These are phyloP conservation scores for Drosophila emarginata DNA, from an alignment of 2,888 invertebrate genomes.

Conservation along the genomic window DNA sequence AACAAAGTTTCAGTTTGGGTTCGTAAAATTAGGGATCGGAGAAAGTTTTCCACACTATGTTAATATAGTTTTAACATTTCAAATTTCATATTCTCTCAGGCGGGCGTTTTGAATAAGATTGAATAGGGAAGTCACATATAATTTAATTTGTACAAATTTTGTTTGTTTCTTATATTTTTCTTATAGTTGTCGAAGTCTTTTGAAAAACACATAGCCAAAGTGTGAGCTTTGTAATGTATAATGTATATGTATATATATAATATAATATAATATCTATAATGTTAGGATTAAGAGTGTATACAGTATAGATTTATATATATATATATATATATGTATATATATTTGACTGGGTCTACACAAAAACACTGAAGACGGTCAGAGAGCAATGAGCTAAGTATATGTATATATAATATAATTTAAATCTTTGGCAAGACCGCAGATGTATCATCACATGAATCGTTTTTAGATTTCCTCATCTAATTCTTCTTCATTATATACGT, in stretches of 20 bases:
- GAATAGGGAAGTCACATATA: not conserved
- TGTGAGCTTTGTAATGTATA: conserved; percentile 34
- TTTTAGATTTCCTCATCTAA: conserved; percentile 44
- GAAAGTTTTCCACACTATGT: too few relatives aligned
- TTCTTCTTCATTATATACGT: conserved; percentile 6
- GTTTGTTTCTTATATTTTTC: conserved; percentile 19
- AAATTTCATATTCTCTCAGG: conserved; percentile 1
- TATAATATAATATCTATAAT: not conserved
- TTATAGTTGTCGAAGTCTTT: conserved; percentile 36
- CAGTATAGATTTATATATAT: conserved; percentile 3
- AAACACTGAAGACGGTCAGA: conserved; percentile 20
- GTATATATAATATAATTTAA: conserved; percentile 25
- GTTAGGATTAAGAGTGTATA: not conserved
- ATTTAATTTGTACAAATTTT: conserved; percentile 31
- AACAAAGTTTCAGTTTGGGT: not conserved
- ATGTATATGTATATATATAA: conserved; percentile 7
- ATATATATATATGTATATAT: conserved; percentile 5
- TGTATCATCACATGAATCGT: conserved; percentile 67
- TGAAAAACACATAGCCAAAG: conserved; percentile 41
- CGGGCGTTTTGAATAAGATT: not conserved
- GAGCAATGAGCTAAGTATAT: conserved; percentile 34
- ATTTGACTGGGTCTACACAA: conserved; percentile 33
- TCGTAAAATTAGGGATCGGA: not conserved
- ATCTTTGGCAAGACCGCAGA: conserved; percentile 74
- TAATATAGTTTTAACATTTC: not conserved